Evolutionary conservation across 2,797 vertebrate species (phyloP).

Genomic region (Thripadectes ignobilis): DNA sequence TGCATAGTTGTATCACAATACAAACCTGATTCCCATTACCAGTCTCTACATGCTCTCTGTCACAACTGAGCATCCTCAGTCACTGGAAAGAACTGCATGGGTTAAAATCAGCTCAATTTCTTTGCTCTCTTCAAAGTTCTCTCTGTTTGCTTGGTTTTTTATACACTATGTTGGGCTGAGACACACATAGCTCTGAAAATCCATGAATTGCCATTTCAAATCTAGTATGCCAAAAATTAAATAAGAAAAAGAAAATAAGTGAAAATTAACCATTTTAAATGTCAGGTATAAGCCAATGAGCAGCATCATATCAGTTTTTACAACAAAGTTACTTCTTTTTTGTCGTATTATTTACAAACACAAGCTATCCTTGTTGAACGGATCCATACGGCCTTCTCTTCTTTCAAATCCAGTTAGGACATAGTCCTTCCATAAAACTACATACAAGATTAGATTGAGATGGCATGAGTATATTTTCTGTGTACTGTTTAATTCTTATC

Average conservation of each 20-base stretch:
- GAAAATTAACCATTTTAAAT: not conserved
- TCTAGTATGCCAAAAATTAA: not conserved
- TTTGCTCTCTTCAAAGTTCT: not conserved
- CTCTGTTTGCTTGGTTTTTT: not conserved
- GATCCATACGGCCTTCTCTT: not conserved
- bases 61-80: not conserved
- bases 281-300: not conserved
- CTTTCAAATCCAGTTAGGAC: not conserved
- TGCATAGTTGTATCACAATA: not conserved
- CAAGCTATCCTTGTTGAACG: not conserved
- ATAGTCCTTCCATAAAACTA: not conserved
- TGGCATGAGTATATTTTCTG: not conserved
- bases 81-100: rapidly evolving
- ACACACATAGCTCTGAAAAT: not conserved
- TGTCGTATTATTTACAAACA: not conserved
- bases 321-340: not conserved
- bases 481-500: not conserved
- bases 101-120: not conserved
- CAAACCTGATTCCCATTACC: not conserved
- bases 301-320: not conserved
- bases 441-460: not conserved
- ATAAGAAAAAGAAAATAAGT: not conserved
- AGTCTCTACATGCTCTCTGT: not conserved
- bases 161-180: rapidly evolving
- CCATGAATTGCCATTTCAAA: not conserved